A percentile compares a stretch with the other conserved stretches of the same genome.
phyloP scores from a whole-genome alignment of 2,113 vertebrate genomes.

The Symphodus melops region DNA sequence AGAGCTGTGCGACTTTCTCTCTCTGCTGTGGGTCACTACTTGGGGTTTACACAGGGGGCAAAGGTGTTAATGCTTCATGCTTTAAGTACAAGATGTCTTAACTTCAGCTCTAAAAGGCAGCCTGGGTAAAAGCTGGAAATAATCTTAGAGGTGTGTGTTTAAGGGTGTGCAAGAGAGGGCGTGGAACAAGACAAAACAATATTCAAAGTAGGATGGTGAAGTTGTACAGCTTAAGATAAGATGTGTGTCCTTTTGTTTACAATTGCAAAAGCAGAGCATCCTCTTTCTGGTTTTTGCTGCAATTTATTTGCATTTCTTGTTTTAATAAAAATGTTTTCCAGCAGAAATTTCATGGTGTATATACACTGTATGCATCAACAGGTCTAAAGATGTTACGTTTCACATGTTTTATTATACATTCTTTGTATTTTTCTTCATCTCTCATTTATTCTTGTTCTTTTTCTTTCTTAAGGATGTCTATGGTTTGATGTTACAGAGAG shows the following conservation, averaged over 20 bases:
- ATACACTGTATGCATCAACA: neutral
- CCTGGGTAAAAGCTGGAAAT: conserved; percentile 81
- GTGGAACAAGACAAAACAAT: neutral
- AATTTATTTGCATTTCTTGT: too few relatives aligned
- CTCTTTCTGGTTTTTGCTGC: too few relatives aligned
- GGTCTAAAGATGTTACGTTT: neutral
- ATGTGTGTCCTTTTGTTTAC: conserved; percentile 5
- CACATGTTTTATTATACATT: too few relatives aligned
- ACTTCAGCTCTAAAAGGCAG: conserved; percentile 77
- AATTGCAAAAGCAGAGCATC: conserved; percentile 12
- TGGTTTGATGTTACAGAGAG: conserved; percentile 15
- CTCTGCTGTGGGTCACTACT: conserved; percentile 75
- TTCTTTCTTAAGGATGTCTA: neutral
- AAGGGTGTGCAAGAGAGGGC: conserved; percentile 5
- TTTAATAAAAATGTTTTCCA: neutral
- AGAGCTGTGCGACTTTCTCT: conserved; percentile 63
- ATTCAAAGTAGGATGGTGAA: conserved; percentile 27
- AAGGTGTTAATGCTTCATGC: conserved; percentile 83
- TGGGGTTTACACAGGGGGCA: conserved; percentile 79
- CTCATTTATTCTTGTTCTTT: neutral
- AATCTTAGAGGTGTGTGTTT: conserved; percentile 68
- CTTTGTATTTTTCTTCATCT: neutral
- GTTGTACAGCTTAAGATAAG: conserved; percentile 22
- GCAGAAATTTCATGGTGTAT: neutral
- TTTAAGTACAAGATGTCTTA: conserved; percentile 84